Evolutionary conservation across 2,888 invertebrate genomes (phyloP).

Genomic region (Gortyna flavago): DNA sequence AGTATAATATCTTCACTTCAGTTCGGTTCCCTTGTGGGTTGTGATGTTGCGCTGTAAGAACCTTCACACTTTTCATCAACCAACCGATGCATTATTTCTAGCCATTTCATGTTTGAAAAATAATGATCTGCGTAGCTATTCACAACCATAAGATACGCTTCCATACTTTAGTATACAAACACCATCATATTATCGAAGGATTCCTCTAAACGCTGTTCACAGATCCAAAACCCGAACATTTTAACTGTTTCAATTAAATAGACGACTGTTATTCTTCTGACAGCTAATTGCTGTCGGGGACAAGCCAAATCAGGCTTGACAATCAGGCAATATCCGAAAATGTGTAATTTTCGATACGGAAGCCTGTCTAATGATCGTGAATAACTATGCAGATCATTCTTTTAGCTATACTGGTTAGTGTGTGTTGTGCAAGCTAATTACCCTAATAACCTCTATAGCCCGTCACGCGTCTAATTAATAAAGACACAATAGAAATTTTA

Average conservation of each 20-base stretch:
- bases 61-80: slow-evolving; percentile 6
- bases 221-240: background rate
- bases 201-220: background rate
- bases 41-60: slow-evolving; percentile 19
- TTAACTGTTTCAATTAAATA: slow-evolving; percentile 1
- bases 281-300: no score
- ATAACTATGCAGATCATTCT: background rate
- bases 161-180: background rate
- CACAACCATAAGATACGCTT: background rate
- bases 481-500: no score
- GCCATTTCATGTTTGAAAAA: no score
- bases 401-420: background rate
- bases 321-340: no score
- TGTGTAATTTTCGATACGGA: background rate
- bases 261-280: background rate
- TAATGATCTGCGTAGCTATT: background rate
- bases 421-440: background rate
- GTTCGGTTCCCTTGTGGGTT: slow-evolving; percentile 31
- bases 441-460: background rate
- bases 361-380: background rate
- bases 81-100: background rate
- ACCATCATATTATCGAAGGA: background rate
- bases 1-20: slow-evolving; percentile 46
- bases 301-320: background rate
- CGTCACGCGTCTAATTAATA: no score